Conservation (phyloP, 2,797 vertebrate species). For the Microctenopoma steveboyesi region DNA sequence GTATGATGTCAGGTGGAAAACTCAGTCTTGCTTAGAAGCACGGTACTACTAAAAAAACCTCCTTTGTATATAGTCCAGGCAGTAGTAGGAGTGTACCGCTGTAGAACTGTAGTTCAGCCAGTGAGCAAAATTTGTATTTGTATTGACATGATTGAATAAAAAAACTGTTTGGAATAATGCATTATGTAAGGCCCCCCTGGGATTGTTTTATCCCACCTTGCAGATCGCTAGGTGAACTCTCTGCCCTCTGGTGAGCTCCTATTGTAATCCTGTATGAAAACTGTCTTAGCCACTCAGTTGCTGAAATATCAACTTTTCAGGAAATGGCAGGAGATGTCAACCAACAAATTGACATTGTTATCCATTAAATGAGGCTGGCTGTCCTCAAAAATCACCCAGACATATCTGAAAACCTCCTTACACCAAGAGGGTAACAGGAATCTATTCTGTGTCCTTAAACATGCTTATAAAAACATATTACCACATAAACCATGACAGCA, state of each 20-base stretch:
- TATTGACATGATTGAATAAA: neutral
- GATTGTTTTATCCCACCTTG: neutral
- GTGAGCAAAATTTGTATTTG: neutral
- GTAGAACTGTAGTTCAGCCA: neutral
- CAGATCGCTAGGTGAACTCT: neutral
- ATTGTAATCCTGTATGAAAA: neutral
- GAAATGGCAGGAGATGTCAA: too few relatives aligned
- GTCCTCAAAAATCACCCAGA: too few relatives aligned
- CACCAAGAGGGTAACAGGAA: too few relatives aligned
- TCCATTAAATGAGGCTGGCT: too few relatives aligned
- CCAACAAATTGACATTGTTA: too few relatives aligned
- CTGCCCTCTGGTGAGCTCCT: neutral
- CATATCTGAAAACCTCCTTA: too few relatives aligned
- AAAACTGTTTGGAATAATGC: neutral
- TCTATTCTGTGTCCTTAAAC: neutral
- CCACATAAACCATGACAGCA: constrained; percentile 23
- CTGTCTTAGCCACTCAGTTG: neutral
- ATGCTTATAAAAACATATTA: constrained; percentile 37
- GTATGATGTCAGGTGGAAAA: neutral
- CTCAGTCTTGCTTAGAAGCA: neutral
- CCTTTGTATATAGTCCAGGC: neutral
- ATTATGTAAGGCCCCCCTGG: neutral
- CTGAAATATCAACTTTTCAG: neutral
- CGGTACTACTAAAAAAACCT: neutral
- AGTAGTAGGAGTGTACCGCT: too few relatives aligned